Base-by-base conservation (phyloP, 1,140 invertebrate species). In the Lethrus apterus region DNA sequence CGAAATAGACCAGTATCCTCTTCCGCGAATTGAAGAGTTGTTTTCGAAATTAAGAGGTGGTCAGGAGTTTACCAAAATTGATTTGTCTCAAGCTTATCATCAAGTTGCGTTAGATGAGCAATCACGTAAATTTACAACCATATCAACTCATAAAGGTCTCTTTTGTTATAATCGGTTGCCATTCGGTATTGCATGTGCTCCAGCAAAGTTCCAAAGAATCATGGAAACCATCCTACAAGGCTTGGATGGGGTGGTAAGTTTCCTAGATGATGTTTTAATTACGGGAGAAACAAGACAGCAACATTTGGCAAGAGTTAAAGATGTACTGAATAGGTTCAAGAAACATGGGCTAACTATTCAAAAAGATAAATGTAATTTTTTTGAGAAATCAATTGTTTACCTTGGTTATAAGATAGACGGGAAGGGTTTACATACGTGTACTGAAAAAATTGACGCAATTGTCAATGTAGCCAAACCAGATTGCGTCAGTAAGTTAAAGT, bases 111-210 rank as follows among this genome's bases (percentile, higher is more conserved):
- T 65, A 9, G 60, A 62, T 33, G 56, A 54, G 11, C 30, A 52
- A 17, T 19, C 50, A 34, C 17, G n/a, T 7, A 31, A 42, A 21
- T 42, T 48, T 4, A 19, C 40, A n/a, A 15, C 46, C 2, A 48
- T 48, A 45, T 46, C 34, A 17, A 56, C 54, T 3, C 50, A 53
- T 30, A 42, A 35, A 15, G 51, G 48, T 4, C 31, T 44, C 11
- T 41, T 14, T 32, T 44, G 56, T 3, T 68, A 72, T 17, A 67
- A 67, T 21, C 40, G 70, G 3, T 44, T 77, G 42, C 62, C 65
- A 9, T 74, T 70, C 58, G 69, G 72, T 1, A 62, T 73, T 9
- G 60, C 62, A 23, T 59, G 64, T 7, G 62, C 62, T 30, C 70
- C 67, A 18, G 68, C 66, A 17, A 70, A 70, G 17, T 72, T 63